Evolutionary conservation across 2,888 invertebrate genomes (phyloP).

Genomic region (Arge pagana): DNA sequence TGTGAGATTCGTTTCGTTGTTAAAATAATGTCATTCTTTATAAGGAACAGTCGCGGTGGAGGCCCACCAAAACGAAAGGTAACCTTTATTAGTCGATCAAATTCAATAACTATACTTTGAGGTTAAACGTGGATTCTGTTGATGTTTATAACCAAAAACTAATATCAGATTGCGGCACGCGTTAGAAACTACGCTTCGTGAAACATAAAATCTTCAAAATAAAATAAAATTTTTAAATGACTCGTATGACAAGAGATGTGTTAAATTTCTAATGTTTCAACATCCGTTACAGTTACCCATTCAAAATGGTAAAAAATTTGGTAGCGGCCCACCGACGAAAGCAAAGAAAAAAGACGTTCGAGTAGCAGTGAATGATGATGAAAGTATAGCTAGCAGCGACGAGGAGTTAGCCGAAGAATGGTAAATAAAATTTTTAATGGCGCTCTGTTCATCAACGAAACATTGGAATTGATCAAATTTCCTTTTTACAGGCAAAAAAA

Average conservation of each 20-base stretch:
- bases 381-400: conserved; percentile 53
- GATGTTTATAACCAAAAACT: too few relatives aligned
- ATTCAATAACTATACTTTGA: too few relatives aligned
- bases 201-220: too few relatives aligned
- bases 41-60: conserved; percentile 40
- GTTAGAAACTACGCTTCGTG: too few relatives aligned
- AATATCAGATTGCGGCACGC: too few relatives aligned
- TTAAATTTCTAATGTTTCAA: conserved; percentile 1
- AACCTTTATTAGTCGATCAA: too few relatives aligned
- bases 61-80: conserved; percentile 46
- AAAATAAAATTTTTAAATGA: too few relatives aligned
- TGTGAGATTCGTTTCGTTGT: too few relatives aligned
- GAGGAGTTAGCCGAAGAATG: conserved; percentile 52
- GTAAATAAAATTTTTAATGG: conserved; percentile 30
- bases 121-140: too few relatives aligned
- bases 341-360: conserved; percentile 33
- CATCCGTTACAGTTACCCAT: not conserved
- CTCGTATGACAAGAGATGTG: too few relatives aligned
- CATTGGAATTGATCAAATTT: not conserved
- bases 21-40: conserved; percentile 50
- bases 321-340: conserved; percentile 30
- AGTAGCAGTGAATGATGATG: conserved; percentile 37
- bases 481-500: conserved; percentile 13
- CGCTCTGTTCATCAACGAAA: not conserved
- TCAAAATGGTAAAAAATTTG: conserved; percentile 21